Conservation (phyloP, 2,888 invertebrate species). For the Atrina japonica region DNA sequence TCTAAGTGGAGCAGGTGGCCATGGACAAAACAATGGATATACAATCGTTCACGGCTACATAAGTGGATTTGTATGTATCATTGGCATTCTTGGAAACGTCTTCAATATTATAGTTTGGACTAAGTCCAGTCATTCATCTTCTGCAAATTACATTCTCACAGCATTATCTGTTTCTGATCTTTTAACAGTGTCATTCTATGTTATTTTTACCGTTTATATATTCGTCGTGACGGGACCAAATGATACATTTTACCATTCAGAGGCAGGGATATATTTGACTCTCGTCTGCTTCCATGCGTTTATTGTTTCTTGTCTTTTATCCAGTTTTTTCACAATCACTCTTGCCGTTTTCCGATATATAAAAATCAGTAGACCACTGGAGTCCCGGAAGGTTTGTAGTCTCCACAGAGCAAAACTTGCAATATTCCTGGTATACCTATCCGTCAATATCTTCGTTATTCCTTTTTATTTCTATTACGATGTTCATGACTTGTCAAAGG, state of each 20-base stretch:
- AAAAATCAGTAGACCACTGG: neutral
- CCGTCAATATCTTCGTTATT: neutral
- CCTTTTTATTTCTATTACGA: constrained; percentile 29
- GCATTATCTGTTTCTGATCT: constrained; percentile 6
- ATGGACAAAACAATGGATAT: no score
- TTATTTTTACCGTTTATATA: constrained; percentile 10
- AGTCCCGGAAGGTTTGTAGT: neutral
- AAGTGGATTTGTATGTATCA: neutral
- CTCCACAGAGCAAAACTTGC: neutral
- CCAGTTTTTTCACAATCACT: constrained; percentile 8
- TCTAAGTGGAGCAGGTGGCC: no score
- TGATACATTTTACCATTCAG: constrained; percentile 6
- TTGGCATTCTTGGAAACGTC: constrained; percentile 10
- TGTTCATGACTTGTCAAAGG: neutral
- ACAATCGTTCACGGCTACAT: constrained; percentile 4
- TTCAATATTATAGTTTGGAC: constrained; percentile 10
- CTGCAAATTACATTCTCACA: neutral
- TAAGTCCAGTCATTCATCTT: neutral
- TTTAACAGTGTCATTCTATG: neutral
- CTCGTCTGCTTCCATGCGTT: constrained; percentile 14
- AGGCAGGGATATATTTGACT: constrained; percentile 4
- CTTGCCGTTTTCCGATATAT: constrained; percentile 18
- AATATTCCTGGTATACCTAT: neutral
- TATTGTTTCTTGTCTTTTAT: neutral
- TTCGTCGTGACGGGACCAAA: constrained; percentile 3